Evolutionary conservation across 2,113 vertebrate species (phyloP).

Genomic region (Thalassarche chlororhynchos): DNA sequence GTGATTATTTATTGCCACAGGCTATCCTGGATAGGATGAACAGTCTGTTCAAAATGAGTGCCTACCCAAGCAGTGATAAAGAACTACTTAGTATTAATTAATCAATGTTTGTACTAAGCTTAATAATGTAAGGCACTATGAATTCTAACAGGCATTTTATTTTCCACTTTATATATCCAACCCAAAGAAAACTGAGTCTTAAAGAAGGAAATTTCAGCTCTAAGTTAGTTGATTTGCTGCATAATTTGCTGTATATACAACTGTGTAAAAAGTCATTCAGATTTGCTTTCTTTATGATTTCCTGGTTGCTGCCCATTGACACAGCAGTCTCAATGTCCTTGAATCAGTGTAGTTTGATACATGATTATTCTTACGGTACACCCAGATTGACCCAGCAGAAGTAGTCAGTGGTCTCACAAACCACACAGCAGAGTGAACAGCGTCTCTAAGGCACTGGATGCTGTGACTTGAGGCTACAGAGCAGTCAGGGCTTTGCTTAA

Average conservation of each 20-base stretch:
- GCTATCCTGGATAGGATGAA: not conserved
- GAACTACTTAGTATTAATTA: not conserved
- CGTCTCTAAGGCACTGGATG: not conserved
- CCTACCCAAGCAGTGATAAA: not conserved
- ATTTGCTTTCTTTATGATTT: not conserved
- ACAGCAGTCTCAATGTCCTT: not conserved
- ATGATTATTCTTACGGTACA: not conserved
- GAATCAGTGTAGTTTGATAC: not conserved
- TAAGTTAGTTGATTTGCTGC: not conserved
- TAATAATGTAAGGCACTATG: not conserved
- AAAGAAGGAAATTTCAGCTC: not conserved
- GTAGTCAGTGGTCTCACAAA: not conserved
- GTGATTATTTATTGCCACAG: not conserved
- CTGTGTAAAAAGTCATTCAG: not conserved
- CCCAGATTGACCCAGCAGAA: not conserved
- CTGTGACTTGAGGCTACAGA: not conserved
- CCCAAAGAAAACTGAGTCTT: not conserved
- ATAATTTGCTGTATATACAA: not conserved
- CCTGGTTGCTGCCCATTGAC: not conserved
- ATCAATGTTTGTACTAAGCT: not conserved
- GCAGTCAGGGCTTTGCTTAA: not conserved
- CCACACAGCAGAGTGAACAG: rapidly evolving
- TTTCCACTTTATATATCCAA: not conserved
- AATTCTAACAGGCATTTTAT: not conserved
- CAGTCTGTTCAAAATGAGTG: not conserved